Percentiles rank a stretch among this genome's conserved stretches.
phyloP scores from a whole-genome alignment of 2,888 invertebrate genomes.

The Schizaphis graminum region DNA sequence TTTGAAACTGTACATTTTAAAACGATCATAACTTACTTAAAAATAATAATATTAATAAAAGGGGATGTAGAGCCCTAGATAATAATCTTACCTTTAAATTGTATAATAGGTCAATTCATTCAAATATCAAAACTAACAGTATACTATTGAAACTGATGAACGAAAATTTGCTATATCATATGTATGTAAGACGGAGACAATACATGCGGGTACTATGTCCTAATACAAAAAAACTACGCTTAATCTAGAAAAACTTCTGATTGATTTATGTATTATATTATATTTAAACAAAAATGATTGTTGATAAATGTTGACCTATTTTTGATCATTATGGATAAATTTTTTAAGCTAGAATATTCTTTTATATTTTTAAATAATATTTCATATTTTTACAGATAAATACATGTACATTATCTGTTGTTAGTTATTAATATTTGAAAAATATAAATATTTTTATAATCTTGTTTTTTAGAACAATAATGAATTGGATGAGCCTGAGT shows the following conservation, averaged over 20 bases:
- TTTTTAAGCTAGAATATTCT: background rate
- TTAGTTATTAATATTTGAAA: background rate
- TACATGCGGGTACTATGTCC: too few species aligned
- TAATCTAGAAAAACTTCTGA: background rate
- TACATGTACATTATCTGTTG: background rate
- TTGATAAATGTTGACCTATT: background rate
- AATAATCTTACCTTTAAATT: too few species aligned
- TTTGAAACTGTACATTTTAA: too few species aligned
- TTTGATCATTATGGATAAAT: background rate
- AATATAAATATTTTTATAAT: background rate
- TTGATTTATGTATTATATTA: background rate
- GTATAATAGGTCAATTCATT: too few species aligned
- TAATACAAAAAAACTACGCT: background rate
- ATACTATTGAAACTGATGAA: too few species aligned
- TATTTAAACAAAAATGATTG: background rate
- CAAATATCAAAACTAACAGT: too few species aligned
- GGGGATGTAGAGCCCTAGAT: too few species aligned
- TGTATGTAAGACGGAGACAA: too few species aligned
- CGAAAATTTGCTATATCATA: too few species aligned
- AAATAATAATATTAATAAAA: too few species aligned
- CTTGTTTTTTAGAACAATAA: conserved; percentile 27
- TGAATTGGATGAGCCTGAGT: background rate
- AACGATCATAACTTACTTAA: too few species aligned
- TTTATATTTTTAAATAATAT: background rate
- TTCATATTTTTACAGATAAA: background rate